Conservation (phyloP, 2,888 invertebrate species). For the Heteromyza rotundicornis region DNA sequence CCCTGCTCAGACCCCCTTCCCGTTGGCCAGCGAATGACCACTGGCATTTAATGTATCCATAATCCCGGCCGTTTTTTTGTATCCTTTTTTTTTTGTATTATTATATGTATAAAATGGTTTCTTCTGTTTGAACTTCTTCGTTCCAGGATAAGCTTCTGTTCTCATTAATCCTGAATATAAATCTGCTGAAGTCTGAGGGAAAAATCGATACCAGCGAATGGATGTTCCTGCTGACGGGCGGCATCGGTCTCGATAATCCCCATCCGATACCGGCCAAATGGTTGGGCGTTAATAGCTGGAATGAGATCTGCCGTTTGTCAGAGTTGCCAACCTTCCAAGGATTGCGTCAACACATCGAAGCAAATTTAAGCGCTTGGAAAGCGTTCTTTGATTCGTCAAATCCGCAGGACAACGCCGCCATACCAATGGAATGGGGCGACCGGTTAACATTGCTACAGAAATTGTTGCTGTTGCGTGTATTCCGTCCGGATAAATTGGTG, state of each 20-base stretch:
- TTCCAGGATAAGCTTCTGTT: slow-evolving; percentile 86
- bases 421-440: slow-evolving; percentile 76
- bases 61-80: too few relatives aligned
- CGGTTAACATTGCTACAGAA: slow-evolving; percentile 74
- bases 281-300: slow-evolving; percentile 77
- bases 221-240: slow-evolving; percentile 88
- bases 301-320: slow-evolving; percentile 73
- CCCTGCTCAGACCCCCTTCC: too few relatives aligned
- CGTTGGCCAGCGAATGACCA: too few relatives aligned
- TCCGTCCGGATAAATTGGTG: slow-evolving; percentile 87
- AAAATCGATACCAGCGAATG: slow-evolving; percentile 72
- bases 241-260: slow-evolving; percentile 79
- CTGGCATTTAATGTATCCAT: too few relatives aligned
- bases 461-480: slow-evolving; percentile 78
- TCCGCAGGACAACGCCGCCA: slow-evolving; percentile 70
- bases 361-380: slow-evolving; percentile 72
- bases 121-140: too few relatives aligned
- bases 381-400: slow-evolving; percentile 74
- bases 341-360: slow-evolving; percentile 70
- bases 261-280: slow-evolving; percentile 73
- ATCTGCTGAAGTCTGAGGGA: slow-evolving; percentile 71
- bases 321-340: slow-evolving; percentile 66
- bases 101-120: too few relatives aligned
- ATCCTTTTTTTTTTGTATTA: too few relatives aligned
- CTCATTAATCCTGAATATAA: slow-evolving; percentile 76